Evolutionary conservation across 2,797 vertebrate species (phyloP).

Genomic region (Esox masquinongy): DNA sequence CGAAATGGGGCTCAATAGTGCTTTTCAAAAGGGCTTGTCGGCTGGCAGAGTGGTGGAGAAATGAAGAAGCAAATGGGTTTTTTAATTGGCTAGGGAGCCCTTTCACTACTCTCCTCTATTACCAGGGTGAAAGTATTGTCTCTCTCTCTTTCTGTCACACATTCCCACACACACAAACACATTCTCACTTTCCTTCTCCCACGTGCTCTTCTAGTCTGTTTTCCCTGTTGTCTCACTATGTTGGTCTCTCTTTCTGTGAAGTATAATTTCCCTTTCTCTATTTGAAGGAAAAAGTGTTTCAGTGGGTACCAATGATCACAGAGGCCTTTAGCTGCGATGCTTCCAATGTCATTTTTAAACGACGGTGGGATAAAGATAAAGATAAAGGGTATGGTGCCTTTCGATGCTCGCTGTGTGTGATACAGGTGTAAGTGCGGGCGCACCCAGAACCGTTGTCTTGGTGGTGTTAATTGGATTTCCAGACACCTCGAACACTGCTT

Average conservation of each 20-base stretch:
- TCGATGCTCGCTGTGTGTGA: constrained; percentile 25
- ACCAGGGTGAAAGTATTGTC: constrained; percentile 23
- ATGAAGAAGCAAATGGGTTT: constrained; percentile 55
- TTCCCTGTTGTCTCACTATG: not conserved
- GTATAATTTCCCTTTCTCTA: not conserved
- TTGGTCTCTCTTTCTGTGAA: not conserved
- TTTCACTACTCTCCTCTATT: constrained; percentile 36
- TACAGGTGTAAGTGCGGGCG: not conserved
- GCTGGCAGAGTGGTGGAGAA: constrained; percentile 24
- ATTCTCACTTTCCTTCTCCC: not conserved
- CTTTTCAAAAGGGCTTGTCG: constrained; percentile 32
- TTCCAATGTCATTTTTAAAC: constrained; percentile 16
- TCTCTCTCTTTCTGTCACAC: constrained; percentile 16
- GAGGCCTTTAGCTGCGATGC: not conserved
- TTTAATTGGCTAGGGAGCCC: constrained; percentile 49
- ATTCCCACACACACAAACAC: constrained; percentile 4
- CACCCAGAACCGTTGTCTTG: constrained; percentile 43
- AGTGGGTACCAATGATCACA: not conserved
- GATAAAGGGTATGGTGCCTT: constrained; percentile 23
- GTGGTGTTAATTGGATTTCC: constrained; percentile 58
- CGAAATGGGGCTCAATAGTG: constrained; percentile 38
- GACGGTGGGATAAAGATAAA: not conserved
- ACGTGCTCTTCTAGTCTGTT: not conserved
- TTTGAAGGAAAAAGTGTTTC: not conserved
- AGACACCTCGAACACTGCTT: constrained; percentile 54